A percentile compares a stretch with the other conserved stretches of the same genome.
phyloP scores from a whole-genome alignment of 2,797 vertebrate genomes.

The Momotus momota region DNA sequence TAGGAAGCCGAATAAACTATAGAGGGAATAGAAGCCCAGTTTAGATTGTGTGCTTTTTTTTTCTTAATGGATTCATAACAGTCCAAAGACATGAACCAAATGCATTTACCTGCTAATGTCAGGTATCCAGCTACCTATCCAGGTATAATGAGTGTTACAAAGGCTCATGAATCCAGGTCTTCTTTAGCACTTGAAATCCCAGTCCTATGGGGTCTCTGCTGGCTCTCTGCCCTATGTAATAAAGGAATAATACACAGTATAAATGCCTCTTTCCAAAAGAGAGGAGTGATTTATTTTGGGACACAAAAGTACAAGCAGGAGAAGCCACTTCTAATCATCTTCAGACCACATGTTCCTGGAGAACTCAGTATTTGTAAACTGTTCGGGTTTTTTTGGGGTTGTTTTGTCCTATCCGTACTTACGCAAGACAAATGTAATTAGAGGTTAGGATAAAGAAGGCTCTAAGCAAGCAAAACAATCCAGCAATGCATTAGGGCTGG shows the following conservation, averaged over 20 bases:
- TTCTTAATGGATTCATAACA: background rate
- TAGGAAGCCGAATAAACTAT: background rate
- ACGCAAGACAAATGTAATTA: conserved; percentile 29
- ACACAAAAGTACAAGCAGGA: background rate
- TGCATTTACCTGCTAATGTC: background rate
- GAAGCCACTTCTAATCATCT: conserved; percentile 1
- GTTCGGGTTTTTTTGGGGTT: background rate
- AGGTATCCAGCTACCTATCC: background rate
- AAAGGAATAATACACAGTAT: background rate
- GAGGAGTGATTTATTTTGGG: background rate
- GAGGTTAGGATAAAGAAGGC: background rate
- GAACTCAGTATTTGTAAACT: background rate
- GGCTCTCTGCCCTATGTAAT: background rate
- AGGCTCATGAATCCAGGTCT: background rate
- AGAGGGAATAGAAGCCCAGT: background rate
- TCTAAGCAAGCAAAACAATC: background rate
- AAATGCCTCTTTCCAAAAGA: background rate
- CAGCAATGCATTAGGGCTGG: background rate
- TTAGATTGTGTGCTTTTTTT: background rate
- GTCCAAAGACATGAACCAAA: background rate
- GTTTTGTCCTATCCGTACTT: background rate
- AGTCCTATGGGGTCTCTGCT: background rate
- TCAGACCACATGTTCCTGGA: background rate
- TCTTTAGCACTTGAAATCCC: background rate
- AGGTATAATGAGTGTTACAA: background rate